Percentiles rank a stretch among this genome's conserved stretches.
These are phyloP conservation scores for Mirza zaza DNA, from an alignment of 2,113 vertebrate genomes.

Conservation along the genomic window DNA sequence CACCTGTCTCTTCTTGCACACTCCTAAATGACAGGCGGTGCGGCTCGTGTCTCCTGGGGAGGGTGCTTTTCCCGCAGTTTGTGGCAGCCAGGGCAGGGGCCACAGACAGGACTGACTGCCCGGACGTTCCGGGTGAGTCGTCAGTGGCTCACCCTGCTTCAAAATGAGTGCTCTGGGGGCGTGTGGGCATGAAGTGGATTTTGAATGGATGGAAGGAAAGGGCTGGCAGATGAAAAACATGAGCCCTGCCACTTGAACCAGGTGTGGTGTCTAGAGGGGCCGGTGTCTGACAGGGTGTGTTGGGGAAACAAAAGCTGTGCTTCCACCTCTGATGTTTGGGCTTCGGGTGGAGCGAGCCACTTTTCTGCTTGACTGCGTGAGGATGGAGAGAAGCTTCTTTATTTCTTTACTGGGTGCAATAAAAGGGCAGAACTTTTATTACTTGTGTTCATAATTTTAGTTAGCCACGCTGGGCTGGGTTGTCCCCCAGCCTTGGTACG, in stretches of 20 bases:
- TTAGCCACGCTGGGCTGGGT: background rate
- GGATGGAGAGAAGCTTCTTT: constrained; percentile 30
- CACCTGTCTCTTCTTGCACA: background rate
- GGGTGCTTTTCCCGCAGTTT: background rate
- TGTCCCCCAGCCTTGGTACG: background rate
- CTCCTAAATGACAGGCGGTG: background rate
- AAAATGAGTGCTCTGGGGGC: background rate
- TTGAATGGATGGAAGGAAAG: background rate
- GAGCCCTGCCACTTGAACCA: background rate
- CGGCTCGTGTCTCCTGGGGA: background rate
- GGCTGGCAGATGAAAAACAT: background rate
- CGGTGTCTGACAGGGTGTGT: background rate
- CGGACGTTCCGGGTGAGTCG: fast-evolving
- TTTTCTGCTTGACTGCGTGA: background rate
- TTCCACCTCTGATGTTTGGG: background rate
- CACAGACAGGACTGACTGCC: background rate
- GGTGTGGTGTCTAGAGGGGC: background rate
- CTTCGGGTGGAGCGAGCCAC: background rate
- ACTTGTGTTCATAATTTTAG: constrained; percentile 33
- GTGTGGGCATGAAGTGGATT: background rate
- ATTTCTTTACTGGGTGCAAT: constrained; percentile 31
- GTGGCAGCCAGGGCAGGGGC: background rate
- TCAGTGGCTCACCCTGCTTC: background rate
- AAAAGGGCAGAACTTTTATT: constrained; percentile 44
- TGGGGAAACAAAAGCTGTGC: background rate